These are phyloP conservation scores for Moxostoma hubbsi DNA, from an alignment of 2,797 vertebrate genomes.

Conservation along the genomic window DNA sequence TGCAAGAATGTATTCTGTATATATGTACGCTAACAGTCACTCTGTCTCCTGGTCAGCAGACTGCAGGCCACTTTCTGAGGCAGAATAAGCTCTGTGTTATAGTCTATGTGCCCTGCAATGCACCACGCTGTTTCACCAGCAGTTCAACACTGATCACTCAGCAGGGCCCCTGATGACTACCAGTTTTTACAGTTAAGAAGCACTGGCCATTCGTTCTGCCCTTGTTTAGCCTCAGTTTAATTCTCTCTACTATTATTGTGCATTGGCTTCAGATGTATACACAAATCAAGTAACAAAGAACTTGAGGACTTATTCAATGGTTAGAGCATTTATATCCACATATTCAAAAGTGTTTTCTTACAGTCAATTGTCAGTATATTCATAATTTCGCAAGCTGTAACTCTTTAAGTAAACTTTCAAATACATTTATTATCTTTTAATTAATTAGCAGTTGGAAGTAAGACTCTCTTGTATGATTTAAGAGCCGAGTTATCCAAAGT, in stretches of 20 bases:
- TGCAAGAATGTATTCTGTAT: no score
- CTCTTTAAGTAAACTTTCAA: background rate
- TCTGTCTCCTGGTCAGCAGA: no score
- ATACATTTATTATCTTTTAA: background rate
- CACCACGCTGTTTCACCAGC: constrained; percentile 57
- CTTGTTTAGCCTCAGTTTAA: constrained; percentile 6
- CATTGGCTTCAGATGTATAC: no score
- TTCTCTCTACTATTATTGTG: background rate
- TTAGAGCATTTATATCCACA: background rate
- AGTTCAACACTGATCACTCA: constrained; percentile 7
- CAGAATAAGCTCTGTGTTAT: constrained; percentile 11
- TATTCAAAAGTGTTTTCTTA: background rate
- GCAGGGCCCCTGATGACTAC: constrained; percentile 51
- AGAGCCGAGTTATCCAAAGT: no score
- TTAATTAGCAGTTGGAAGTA: background rate
- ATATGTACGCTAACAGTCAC: no score
- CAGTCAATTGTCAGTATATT: background rate
- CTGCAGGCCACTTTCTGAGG: background rate
- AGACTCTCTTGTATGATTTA: background rate
- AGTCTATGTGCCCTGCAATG: constrained; percentile 35
- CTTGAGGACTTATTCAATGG: background rate
- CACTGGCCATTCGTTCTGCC: constrained; percentile 59
- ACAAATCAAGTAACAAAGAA: no score
- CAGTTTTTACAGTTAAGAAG: constrained; percentile 65
- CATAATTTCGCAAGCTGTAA: background rate